Percentiles rank a stretch among this genome's conserved stretches.
phyloP scores from a whole-genome alignment of 2,797 vertebrate species.

The Phalanger gymnotis region DNA sequence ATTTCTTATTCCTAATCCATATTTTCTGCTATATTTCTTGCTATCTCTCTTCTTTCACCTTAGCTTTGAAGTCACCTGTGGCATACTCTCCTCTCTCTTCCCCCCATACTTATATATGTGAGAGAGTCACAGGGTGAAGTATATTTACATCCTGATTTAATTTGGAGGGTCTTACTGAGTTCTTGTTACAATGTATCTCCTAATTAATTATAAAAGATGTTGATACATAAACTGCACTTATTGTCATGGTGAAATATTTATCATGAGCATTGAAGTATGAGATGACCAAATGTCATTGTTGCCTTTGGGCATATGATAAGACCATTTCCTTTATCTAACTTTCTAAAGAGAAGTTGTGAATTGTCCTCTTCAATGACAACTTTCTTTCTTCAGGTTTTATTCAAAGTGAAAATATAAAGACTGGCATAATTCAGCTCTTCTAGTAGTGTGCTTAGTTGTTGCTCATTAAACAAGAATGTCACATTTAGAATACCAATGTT shows the following conservation, averaged over 20 bases:
- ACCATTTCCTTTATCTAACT: neutral
- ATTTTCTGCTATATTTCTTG: neutral
- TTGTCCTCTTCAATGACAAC: neutral
- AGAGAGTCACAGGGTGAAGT: neutral
- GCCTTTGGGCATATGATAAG: neutral
- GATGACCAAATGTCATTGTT: neutral
- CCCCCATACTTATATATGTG: neutral
- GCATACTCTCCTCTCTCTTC: neutral
- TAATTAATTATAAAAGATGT: neutral
- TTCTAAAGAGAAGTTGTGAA: neutral
- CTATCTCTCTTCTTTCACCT: neutral
- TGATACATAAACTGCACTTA: neutral
- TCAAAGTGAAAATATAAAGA: neutral
- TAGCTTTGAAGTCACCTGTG: neutral
- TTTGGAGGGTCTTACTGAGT: neutral
- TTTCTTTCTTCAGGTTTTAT: neutral
- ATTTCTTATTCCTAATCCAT: neutral
- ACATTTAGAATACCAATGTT: neutral
- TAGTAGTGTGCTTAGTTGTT: neutral
- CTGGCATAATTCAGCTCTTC: neutral
- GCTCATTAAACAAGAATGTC: neutral
- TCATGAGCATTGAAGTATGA: neutral
- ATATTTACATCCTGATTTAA: neutral
- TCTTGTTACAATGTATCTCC: neutral
- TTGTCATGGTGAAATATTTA: neutral